Conservation (phyloP, 1,140 invertebrate species). For the Anthonomus grandis region DNA sequence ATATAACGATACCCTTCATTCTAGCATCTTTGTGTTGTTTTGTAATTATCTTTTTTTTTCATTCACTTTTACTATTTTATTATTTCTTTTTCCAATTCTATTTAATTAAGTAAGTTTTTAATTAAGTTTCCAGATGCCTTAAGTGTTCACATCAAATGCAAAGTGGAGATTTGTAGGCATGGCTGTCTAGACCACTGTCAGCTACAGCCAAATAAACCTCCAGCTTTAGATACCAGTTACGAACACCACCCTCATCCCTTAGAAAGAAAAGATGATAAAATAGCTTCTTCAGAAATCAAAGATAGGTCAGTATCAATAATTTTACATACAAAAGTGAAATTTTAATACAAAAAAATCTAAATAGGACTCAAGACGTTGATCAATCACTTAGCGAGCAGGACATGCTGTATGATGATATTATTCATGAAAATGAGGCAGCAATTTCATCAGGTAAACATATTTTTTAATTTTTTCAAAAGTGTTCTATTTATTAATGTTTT, state of each 20-base stretch:
- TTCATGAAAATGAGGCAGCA: conserved; percentile 48
- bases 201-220: conserved; percentile 51
- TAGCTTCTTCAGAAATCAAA: conserved; percentile 22
- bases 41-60: no score
- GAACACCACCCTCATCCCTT: conserved; percentile 45
- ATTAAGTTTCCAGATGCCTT: conserved; percentile 81
- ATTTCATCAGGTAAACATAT: conserved; percentile 14
- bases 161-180: conserved; percentile 83
- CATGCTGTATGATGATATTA: conserved; percentile 61
- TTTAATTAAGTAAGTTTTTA: no score
- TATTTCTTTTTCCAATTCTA: no score
- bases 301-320: conserved; percentile 10
- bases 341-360: no score
- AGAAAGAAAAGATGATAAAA: conserved; percentile 58
- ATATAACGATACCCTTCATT: no score
- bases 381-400: conserved; percentile 33
- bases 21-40: no score
- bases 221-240: conserved; percentile 34
- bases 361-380: conserved; percentile 41
- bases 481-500: background rate
- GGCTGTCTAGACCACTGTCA: conserved; percentile 88
- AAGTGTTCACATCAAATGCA: conserved; percentile 91
- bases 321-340: background rate
- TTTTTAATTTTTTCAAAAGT: background rate
- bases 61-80: no score